phyloP scores from a whole-genome alignment of 92 coral and sea anemone genomes.

The Metridium senile region DNA sequence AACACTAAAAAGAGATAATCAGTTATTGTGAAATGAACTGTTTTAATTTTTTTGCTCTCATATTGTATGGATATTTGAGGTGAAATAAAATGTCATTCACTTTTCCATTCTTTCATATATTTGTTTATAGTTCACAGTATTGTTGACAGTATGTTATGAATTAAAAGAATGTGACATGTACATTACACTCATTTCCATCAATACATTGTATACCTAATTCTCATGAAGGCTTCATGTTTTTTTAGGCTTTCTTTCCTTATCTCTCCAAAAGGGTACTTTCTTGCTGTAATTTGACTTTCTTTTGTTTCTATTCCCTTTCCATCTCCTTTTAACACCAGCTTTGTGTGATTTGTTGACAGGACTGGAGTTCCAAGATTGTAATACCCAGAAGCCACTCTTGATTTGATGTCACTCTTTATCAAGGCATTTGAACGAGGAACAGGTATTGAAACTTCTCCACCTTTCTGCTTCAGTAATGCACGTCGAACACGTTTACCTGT shows the following conservation, averaged over 20 bases:
- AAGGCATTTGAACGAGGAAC: conserved; percentile 1
- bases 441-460: conserved; percentile 14
- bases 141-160: background rate
- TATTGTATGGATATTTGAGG: too few relatives aligned
- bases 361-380: conserved; percentile 21
- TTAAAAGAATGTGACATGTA: background rate
- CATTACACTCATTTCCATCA: background rate
- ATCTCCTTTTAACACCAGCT: background rate
- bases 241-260: conserved; percentile 9
- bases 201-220: conserved; percentile 14
- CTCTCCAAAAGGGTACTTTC: conserved; percentile 18
- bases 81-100: too few relatives aligned
- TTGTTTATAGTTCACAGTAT: too few relatives aligned
- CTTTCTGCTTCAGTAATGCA: conserved; percentile 17
- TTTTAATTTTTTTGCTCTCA: too few relatives aligned
- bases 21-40: too few relatives aligned
- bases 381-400: conserved; percentile 12
- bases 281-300: conserved; percentile 1
- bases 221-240: conserved; percentile 10
- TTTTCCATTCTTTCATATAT: too few relatives aligned
- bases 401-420: conserved; percentile 8
- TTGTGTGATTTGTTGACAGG: conserved; percentile 5
- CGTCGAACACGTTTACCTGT: conserved; percentile 15
- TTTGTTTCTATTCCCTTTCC: conserved; percentile 5
- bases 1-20: too few relatives aligned